Evolutionary conservation across 2,797 vertebrate species (phyloP), one percentile per base, ranked within the genome.

Genomic region (Hydrocynus forskahlii): DNA sequence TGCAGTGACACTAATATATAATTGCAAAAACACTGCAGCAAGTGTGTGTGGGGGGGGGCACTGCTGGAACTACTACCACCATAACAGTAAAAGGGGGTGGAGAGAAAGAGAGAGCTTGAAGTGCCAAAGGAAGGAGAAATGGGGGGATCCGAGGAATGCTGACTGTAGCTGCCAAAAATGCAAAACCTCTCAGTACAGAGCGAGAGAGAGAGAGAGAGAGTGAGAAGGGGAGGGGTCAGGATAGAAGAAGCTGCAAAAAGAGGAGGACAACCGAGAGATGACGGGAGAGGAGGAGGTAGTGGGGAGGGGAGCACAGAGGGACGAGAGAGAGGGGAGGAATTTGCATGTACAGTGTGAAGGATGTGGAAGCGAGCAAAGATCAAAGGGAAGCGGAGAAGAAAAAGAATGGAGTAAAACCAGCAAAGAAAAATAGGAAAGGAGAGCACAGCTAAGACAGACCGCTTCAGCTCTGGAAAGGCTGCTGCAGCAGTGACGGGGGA

Each of bases 21-120:
- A 93, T 93, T 93, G 90, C 89, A 92, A 90, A 91, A 93, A 92
- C 90, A 92, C 93, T 93, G 93, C 93, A 92, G 93, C 87, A 89
- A 89, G 89, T 91, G 89, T 89, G 88, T 89, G 89, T 87, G 79
- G 79, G 80, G 74, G 81, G 21, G 76, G 59, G 17, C 7, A 48
- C 69, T 71, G 57, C 57, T 40, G 25, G 43, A 59, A 25, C 40
- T 48, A 69, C n/a, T 8, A 48, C 38, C 4, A 21, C 52, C 52
- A 43, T 14, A 74, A 16, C 16, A 57, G 35, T 10, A 67, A 60
- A 79, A 17, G 68, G 16, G 16, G 69, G 43, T 35, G 75, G 9
- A 13, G 63, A 71, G 57, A 43, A 68, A 70, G 68, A 54, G 77
- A 63, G 75, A 70, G 54, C 79, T 48, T 80, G 59, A 83, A 76